These are phyloP conservation scores for Timema podura DNA, from an alignment of 2,888 invertebrate species.

Conservation along the genomic window DNA sequence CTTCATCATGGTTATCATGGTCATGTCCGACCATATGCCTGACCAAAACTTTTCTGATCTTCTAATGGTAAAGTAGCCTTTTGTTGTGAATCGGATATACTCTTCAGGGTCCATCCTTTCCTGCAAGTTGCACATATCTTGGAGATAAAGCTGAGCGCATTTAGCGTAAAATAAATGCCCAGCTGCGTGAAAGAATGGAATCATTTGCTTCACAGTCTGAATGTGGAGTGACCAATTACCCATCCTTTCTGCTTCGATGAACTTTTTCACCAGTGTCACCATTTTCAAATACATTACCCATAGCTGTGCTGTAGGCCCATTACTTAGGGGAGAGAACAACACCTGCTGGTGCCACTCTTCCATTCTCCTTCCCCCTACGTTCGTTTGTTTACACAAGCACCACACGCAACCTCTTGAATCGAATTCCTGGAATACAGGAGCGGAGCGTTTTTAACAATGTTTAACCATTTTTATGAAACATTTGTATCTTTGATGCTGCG, in stretches of 20 bases:
- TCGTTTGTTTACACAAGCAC: no score
- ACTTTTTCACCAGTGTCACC: constrained; percentile 22
- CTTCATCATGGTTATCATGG: constrained; percentile 19
- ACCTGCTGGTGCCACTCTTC: no score
- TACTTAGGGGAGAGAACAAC: background rate
- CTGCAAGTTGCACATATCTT: no score
- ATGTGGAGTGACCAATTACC: constrained; percentile 27
- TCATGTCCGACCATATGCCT: constrained; percentile 22
- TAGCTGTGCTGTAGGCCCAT: constrained; percentile 24
- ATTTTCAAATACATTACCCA: constrained; percentile 28
- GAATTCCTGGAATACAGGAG: no score
- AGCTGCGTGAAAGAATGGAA: constrained; percentile 28
- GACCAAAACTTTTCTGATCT: no score
- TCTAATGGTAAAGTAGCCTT: no score
- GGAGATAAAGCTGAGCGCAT: constrained; percentile 30
- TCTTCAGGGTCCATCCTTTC: no score
- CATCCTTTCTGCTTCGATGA: constrained; percentile 22
- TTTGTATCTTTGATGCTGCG: background rate
- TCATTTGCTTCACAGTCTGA: constrained; percentile 24
- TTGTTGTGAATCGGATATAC: no score
- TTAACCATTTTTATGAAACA: background rate
- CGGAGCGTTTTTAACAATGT: no score
- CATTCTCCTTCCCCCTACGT: no score
- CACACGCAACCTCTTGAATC: no score
- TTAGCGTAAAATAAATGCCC: constrained; percentile 33